Percentiles rank a stretch among this genome's conserved stretches.
Conservation (phyloP, 2,888 invertebrate species). For the Galeruca laticollis region DNA sequence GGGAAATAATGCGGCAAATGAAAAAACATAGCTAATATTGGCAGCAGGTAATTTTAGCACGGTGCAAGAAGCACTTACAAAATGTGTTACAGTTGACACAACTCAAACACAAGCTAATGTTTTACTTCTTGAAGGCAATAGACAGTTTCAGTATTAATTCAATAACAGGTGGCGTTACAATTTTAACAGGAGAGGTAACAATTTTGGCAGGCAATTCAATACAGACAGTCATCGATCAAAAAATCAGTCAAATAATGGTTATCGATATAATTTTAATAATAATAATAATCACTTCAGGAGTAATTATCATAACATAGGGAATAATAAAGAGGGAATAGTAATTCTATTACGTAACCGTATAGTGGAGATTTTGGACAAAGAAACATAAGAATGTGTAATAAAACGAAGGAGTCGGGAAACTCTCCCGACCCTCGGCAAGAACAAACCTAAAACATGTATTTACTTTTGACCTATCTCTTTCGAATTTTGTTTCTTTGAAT, state of each 20-base stretch:
- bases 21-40: neutral
- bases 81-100: neutral
- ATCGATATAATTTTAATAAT: too few species aligned
- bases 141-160: neutral
- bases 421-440: too few species aligned
- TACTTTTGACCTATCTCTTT: too few species aligned
- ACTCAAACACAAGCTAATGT: neutral
- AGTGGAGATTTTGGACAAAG: neutral
- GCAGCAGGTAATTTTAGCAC: neutral
- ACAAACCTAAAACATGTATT: too few species aligned
- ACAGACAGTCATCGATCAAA: neutral
- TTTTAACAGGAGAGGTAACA: neutral
- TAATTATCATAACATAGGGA: constrained; percentile 1
- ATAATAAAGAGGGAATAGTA: neutral
- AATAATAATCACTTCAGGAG: too few species aligned
- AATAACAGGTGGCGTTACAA: neutral
- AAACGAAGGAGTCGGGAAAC: too few species aligned
- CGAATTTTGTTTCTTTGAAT: too few species aligned
- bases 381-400: too few species aligned
- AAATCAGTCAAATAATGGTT: neutral
- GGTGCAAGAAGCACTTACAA: too few species aligned
- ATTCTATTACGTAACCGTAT: neutral
- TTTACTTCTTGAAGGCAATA: neutral
- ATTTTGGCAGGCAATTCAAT: too few species aligned
- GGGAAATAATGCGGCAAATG: too few species aligned